A percentile compares a stretch with the other conserved stretches of the same genome.
Evolutionary conservation across 2,888 invertebrate species (phyloP).

Genomic region (Synanthedon andrenaeformis): DNA sequence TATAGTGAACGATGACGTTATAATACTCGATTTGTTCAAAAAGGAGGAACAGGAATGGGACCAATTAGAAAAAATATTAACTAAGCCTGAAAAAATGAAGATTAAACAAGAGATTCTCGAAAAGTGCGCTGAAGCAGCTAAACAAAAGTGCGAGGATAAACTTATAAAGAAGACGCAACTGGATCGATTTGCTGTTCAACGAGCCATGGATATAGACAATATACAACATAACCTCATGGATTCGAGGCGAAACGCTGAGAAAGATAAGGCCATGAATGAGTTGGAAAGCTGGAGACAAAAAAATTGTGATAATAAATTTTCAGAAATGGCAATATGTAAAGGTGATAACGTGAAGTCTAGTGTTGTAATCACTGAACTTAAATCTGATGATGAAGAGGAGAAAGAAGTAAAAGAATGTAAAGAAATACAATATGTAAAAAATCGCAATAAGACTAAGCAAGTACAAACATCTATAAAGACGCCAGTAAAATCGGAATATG

Average conservation of each 20-base stretch:
- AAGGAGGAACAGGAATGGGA: slow-evolving; percentile 67
- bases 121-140: slow-evolving; percentile 65
- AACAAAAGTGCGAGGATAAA: slow-evolving; percentile 65
- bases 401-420: slow-evolving; percentile 6
- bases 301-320: slow-evolving; percentile 13
- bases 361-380: slow-evolving; percentile 30
- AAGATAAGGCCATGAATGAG: slow-evolving; percentile 74
- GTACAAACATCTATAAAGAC: slow-evolving; percentile 17
- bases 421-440: slow-evolving; percentile 7
- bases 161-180: slow-evolving; percentile 62
- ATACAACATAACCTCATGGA: slow-evolving; percentile 73
- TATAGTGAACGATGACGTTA: slow-evolving; percentile 71
- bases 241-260: slow-evolving; percentile 70
- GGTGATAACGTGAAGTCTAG: slow-evolving; percentile 7
- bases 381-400: slow-evolving; percentile 19
- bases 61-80: slow-evolving; percentile 62
- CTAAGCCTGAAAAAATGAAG: slow-evolving; percentile 67
- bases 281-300: slow-evolving; percentile 71
- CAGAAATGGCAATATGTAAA: not conserved
- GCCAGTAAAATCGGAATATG: slow-evolving; percentile 41
- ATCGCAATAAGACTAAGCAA: slow-evolving; percentile 10
- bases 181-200: slow-evolving; percentile 64
- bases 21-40: slow-evolving; percentile 77
- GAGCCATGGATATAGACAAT: slow-evolving; percentile 59
- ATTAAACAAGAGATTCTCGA: slow-evolving; percentile 70